Percentiles rank a stretch among this genome's conserved stretches.
Evolutionary conservation across 2,888 invertebrate genomes (phyloP).

Genomic region (Drosophila sordidula): DNA sequence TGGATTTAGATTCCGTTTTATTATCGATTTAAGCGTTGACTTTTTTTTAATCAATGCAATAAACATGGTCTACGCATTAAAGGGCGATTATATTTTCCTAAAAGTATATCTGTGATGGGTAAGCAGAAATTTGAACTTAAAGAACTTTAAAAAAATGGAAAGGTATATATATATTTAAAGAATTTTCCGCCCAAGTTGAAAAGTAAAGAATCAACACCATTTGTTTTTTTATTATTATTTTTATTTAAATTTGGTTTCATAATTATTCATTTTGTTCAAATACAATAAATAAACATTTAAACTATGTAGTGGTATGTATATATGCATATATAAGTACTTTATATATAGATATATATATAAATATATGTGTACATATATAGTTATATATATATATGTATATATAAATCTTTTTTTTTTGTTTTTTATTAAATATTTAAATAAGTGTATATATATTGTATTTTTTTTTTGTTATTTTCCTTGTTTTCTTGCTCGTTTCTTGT

Average conservation of each 20-base stretch:
- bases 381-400: conserved; percentile 39
- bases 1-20: conserved; percentile 33
- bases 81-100: conserved; percentile 14
- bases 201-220: neutral
- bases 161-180: neutral
- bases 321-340: conserved; percentile 52
- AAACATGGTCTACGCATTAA: conserved; percentile 42
- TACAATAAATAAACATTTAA: conserved; percentile 82
- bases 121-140: neutral
- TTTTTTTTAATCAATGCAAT: conserved; percentile 38
- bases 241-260: conserved; percentile 75
- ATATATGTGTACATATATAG: conserved; percentile 28
- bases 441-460: conserved; percentile 63
- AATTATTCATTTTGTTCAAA: conserved; percentile 69
- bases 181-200: neutral
- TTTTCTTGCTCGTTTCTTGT: conserved; percentile 60
- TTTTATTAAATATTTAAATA: conserved; percentile 72
- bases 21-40: conserved; percentile 8
- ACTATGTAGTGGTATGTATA: conserved; percentile 78
- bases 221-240: conserved; percentile 39
- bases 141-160: neutral
- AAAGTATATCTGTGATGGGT: neutral
- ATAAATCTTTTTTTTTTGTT: conserved; percentile 50
- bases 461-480: conserved; percentile 49
- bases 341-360: conserved; percentile 44